Base-by-base conservation (phyloP, 2,888 invertebrate species). In the Apodemia duryi region DNA sequence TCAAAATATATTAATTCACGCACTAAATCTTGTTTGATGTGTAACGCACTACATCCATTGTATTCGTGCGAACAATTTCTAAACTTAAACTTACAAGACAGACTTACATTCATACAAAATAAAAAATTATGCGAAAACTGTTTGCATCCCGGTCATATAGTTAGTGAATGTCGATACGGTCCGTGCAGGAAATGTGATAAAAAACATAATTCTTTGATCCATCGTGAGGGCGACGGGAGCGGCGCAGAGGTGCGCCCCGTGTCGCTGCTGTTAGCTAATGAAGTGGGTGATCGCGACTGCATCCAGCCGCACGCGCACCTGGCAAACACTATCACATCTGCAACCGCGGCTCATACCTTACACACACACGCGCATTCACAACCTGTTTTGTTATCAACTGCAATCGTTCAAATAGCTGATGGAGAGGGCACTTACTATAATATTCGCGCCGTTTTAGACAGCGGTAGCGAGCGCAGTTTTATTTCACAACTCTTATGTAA, bases 41-140 rank as follows among this genome's bases (percentile, higher is more conserved):
- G 61, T 61, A 61, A 61, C 61, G 41, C n/a, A 28, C n/a, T 13
- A 21, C 61, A 61, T 38, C n/a, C 41, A 21, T n/a, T 61, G 41
- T 61, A 41, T 61, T 61, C 61, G 21, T 61, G 61, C 7, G 21
- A 13, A n/a, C n/a, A 43, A 28, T 61, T 61, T 41, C 38, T 35
- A 13, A 21, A 35, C 35, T 38, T 35, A 9, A 61, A 51, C 28
- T 38, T 52, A 54, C 32, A 63, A 1, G 35, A 29, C 2, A 63
- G 41, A 54, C 21, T 54, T 1, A 54, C 28, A 63, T 54, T 63
- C n/a, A 52, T 63, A 54, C 63, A 41, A 7, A 35, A 52, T 6
- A 51, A 63, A 32, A n/a, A 54, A 3, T 63, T 63, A 41, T 63
- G 57, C 13, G 63, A 63, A 54, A 63, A 63, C 21, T 63, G 63